Evolutionary conservation across 2,113 vertebrate species (phyloP), one percentile per base, ranked within the genome.

Genomic region (Stegastes partitus): DNA sequence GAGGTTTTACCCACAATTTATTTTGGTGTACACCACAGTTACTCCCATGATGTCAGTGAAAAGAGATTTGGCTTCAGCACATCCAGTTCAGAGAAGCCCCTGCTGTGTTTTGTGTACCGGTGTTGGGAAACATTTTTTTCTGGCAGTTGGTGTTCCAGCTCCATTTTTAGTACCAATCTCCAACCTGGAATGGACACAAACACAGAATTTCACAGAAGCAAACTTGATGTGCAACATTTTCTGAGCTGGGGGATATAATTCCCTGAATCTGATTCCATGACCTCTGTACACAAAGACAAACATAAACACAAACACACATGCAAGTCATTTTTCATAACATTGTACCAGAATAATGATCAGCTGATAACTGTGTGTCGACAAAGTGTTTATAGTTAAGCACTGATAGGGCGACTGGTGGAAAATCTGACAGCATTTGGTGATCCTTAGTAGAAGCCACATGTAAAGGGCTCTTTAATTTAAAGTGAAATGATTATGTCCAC

Each of bases 101-200:
- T 47, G 28, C 7, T 26, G 19, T 68, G 55, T 65, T 80, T 49
- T 64, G 57, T 83, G 45, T 55, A 16, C 39, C 39, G 25, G 31
- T 73, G 57, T 84, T 90, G 81, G 50, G 88, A 84, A 86, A 86
- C 67, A 5, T 65, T 18, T 26, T 66, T 72, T 70, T 68, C 56
- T 78, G 79, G 77, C 68, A 67, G 63, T 49, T 42, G 16, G 57
- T 64, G 28, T 45, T 53, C 39, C 22, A 54, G 37, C 62, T 90
- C 63, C 49, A 66, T 79, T 85, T 91, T 78, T 82, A 83, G 66
- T 11, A 10, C n/a, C 53, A 54, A 83, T 68, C 22, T 72, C 39
- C 67, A 76, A 61, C 62, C 45, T 81, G 85, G 83, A 83, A 87
- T 25, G 34, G 54, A 39, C 19, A 31, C 69, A 69, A 66, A 76